phyloP scores from a whole-genome alignment of 37 sponge, comb jelly and placozoan species.

The Beroe ovata region DNA sequence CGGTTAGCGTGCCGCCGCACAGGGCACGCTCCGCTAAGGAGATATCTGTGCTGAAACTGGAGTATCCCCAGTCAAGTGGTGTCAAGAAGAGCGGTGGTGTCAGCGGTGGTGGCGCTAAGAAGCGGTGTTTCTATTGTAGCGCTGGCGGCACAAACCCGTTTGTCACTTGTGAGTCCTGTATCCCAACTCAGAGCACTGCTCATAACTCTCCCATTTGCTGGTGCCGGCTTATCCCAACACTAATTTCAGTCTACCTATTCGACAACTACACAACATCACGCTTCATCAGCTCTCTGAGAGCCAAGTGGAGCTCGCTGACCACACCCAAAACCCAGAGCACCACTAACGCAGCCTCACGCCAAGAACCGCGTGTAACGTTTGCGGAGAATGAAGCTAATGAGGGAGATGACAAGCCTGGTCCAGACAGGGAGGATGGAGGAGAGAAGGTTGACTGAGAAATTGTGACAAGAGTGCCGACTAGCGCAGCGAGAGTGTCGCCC shows the following conservation, averaged over 20 bases:
- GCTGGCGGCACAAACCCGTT: constrained; percentile 14
- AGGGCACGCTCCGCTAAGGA: constrained; percentile 6
- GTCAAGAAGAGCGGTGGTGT: neutral
- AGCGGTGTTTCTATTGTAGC: constrained; percentile 57
- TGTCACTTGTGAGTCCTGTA: constrained; percentile 30
- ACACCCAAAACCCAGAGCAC: too few species aligned
- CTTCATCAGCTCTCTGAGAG: constrained; percentile 38
- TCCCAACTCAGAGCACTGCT: too few species aligned
- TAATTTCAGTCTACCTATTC: constrained; percentile 49
- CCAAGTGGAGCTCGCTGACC: constrained; percentile 24
- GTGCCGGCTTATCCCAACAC: neutral
- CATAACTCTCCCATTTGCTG: too few species aligned
- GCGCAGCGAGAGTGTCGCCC: too few species aligned
- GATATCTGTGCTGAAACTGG: constrained; percentile 16
- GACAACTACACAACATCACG: constrained; percentile 54
- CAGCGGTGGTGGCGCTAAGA: neutral
- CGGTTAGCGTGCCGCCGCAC: neutral
- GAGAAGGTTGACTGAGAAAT: too few species aligned
- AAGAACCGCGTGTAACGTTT: too few species aligned
- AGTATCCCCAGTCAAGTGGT: neutral
- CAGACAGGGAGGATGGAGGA: too few species aligned
- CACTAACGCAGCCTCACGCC: too few species aligned
- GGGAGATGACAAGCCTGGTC: too few species aligned
- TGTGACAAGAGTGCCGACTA: too few species aligned
- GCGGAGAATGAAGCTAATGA: too few species aligned